Evolutionary conservation across 2,888 invertebrate species (phyloP), one percentile per base, ranked within the genome.

Genomic region (Philereme transversata): DNA sequence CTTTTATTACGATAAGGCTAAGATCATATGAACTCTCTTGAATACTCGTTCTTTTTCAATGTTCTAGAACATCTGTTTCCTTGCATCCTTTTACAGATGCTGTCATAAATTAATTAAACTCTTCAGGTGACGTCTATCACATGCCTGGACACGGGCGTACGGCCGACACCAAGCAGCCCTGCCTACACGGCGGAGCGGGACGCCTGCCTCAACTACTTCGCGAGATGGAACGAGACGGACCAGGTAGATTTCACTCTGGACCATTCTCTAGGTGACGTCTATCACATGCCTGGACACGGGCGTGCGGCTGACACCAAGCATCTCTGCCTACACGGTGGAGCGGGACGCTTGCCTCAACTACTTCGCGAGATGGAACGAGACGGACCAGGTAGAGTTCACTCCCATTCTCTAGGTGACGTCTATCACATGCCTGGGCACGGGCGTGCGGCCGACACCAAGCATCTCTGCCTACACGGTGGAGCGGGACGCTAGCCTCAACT

Each of bases 151-250:
- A 81, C 84, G 0, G 89, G 90, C n/a, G 88, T 87, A 10, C 79
- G 88, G 36, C 89, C 90, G 3, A 79, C 81, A 62, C 89, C 89
- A 5, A 90, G 93, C 86, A 77, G 92, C 76, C 80, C 90, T 0
- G 95, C 96, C 61, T 97, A 96, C 90, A 94, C 95, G 61, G 94
- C 95, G 9, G 97, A 98, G 86, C 93, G 96, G 69, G 97, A 97
- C 82, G 93, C 95, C 66, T 97, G 97, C 85, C 94, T 98, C 83
- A 95, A 96, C 85, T 95, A 95, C 84, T 98, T 98, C 85, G 94
- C 97, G 74, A 94, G 95, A 93, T 98, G 98, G 98, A 97, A 95
- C 93, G 98, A 99, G 91, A 95, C 96, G 51, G 98, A 99, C 81
- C 98, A 99, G 93, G 92, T 91, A 57, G 22, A 22, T 1, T 22